These are phyloP conservation scores for Metopia argyrocephala DNA, from an alignment of 2,888 invertebrate genomes.

Conservation along the genomic window DNA sequence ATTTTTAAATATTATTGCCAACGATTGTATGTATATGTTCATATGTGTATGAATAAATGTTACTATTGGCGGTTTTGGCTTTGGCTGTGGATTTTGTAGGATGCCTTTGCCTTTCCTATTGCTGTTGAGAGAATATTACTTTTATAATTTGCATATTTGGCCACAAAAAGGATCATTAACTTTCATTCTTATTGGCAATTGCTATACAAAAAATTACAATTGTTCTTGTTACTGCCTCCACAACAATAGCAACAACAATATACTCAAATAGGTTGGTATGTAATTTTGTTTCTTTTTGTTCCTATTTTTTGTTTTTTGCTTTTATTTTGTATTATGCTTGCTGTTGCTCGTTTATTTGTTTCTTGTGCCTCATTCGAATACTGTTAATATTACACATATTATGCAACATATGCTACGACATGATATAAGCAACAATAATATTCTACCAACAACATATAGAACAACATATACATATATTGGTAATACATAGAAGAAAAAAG, in stretches of 20 bases:
- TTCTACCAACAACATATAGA: conserved; percentile 41
- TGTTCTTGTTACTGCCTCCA: conserved; percentile 58
- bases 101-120: background rate
- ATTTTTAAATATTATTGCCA: background rate
- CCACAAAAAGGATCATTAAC: conserved; percentile 64
- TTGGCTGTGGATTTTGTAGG: background rate
- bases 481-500: no score
- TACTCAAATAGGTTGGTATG: conserved; percentile 24
- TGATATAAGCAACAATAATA: conserved; percentile 61
- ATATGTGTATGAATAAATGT: background rate
- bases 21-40: background rate
- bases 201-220: conserved; percentile 59
- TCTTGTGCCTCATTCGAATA: conserved; percentile 4
- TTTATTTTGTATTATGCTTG: conserved; percentile 10
- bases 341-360: conserved; percentile 23
- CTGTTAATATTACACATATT: conserved; percentile 58
- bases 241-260: conserved; percentile 41
- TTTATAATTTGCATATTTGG: conserved; percentile 62
- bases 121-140: conserved; percentile 37
- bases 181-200: conserved; percentile 64
- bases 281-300: conserved; percentile 9
- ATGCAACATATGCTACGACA: conserved; percentile 67
- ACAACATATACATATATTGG: no score
- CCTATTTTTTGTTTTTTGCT: conserved; percentile 10
- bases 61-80: conserved; percentile 18